Base-by-base conservation (phyloP, 2,888 invertebrate genomes). In the Papilio elwesi region DNA sequence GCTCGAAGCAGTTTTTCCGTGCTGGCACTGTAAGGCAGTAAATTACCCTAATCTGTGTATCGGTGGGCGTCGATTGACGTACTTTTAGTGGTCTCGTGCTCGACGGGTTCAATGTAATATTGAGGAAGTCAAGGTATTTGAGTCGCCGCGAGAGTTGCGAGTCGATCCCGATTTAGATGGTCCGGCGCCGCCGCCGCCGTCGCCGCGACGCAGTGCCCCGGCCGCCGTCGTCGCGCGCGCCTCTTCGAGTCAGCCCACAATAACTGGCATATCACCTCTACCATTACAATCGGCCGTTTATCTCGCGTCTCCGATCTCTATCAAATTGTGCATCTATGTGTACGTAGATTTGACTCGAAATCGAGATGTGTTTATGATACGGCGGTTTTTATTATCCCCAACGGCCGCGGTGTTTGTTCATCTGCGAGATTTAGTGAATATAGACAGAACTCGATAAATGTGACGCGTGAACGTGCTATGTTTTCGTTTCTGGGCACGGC, bases 121-220 rank as follows among this genome's bases (percentile, higher is more conserved):
- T 92, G 92, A 93, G 93, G 93, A 93, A 93, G 93, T 93, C 93
- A 93, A 93, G 93, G 93, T 93, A 93, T 93, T 93, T 93, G 92
- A 93, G 92, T 90, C 91, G 92, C 88, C 85, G 90, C 88, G 92
- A 91, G 93, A 92, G 87, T 91, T 87, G 91, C 87, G 89, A 92
- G 91, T 89, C 90, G 90, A 89, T 93, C 93, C 93, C 92, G 92
- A 93, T 92, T 93, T 93, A 93, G 93, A 90, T 92, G 90, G 88
- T 88, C 92, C 89, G 91, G 92, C 93, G 93, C 86, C 90, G 87
- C 88, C 90, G 85, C 86, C 90, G 87, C 88, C 90, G 85, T 85
- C 88, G 90, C 87, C 88, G 87, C 90, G 90, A 88, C 91, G 92
- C 92, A 93, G 92, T 93, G 87, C 87, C 90, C 90, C 89, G 93